Conservation (phyloP, 2,113 vertebrate species). For the Brachirus orientalis region DNA sequence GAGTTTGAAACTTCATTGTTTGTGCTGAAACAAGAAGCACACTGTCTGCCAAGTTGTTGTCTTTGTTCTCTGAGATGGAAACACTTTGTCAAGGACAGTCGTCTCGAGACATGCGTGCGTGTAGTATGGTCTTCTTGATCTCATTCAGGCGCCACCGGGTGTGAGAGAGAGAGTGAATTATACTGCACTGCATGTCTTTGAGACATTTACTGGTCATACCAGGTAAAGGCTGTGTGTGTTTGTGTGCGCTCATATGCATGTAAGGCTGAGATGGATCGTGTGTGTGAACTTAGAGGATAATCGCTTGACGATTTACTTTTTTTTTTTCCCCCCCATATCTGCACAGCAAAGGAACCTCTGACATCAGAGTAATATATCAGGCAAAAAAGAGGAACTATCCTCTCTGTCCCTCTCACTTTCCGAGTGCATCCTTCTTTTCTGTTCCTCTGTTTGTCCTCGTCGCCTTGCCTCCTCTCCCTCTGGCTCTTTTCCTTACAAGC, state of each 20-base stretch:
- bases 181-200: too few species aligned
- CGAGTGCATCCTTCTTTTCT: too few species aligned
- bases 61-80: conserved; percentile 3
- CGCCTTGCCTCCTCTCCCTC: not conserved
- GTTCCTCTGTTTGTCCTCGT: too few species aligned
- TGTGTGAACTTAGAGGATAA: conserved; percentile 25
- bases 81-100: conserved; percentile 4
- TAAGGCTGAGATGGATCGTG: conserved; percentile 46
- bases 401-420: conserved; percentile 7
- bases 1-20: conserved; percentile 3
- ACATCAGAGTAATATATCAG: conserved; percentile 61
- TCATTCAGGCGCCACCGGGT: conserved; percentile 37
- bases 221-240: conserved; percentile 42
- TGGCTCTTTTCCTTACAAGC: conserved; percentile 31
- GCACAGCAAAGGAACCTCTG: conserved; percentile 47
- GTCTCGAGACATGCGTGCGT: conserved; percentile 26
- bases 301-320: conserved; percentile 50
- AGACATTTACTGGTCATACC: conserved; percentile 43
- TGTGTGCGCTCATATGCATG: not conserved
- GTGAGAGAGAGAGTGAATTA: conserved; percentile 36
- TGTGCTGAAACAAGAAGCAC: too few species aligned
- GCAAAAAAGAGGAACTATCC: not conserved
- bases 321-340: conserved; percentile 31
- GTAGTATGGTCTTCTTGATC: conserved; percentile 31
- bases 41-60: too few species aligned